Evolutionary conservation across 2,797 vertebrate species (phyloP).

Genomic region (Rhynchonycteris naso): DNA sequence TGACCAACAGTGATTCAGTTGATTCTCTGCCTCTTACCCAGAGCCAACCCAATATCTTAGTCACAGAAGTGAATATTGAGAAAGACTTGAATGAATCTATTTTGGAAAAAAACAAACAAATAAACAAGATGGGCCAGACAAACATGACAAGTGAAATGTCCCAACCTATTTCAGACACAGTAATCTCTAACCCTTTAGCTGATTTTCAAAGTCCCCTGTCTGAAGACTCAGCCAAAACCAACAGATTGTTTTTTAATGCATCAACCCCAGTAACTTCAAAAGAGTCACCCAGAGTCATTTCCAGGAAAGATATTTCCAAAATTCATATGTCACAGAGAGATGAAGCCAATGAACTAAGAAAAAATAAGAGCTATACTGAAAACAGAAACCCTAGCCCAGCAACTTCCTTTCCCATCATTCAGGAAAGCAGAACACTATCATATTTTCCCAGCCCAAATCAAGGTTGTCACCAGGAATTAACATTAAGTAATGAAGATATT

Average conservation of each 20-base stretch:
- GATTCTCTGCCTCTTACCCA: neutral
- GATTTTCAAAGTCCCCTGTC: slow-evolving; percentile 43
- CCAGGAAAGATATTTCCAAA: slow-evolving; percentile 68
- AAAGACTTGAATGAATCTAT: slow-evolving; percentile 57
- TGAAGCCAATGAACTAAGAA: slow-evolving; percentile 65
- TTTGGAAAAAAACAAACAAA: slow-evolving; percentile 61
- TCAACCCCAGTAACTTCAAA: slow-evolving; percentile 56
- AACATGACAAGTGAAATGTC: neutral
- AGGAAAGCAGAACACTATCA: slow-evolving; percentile 59
- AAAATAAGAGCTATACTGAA: slow-evolving; percentile 48
- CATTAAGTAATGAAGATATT: slow-evolving; percentile 51
- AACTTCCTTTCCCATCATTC: slow-evolving; percentile 50
- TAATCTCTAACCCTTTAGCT: slow-evolving; percentile 28
- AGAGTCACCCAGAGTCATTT: slow-evolving; percentile 65
- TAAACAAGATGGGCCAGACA: slow-evolving; percentile 50
- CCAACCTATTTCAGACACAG: slow-evolving; percentile 69
- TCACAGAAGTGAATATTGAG: slow-evolving; percentile 68
- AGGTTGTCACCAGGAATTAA: slow-evolving; percentile 54
- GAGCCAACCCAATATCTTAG: neutral
- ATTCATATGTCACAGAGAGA: slow-evolving; percentile 18
- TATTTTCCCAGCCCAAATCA: slow-evolving; percentile 72
- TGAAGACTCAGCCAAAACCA: slow-evolving; percentile 58
- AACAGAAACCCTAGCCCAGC: slow-evolving; percentile 29
- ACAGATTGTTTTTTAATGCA: slow-evolving; percentile 59
- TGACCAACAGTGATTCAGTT: slow-evolving; percentile 59